Evolutionary conservation across 2,888 invertebrate genomes (phyloP).

Genomic region (Leptinotarsa haldemani): DNA sequence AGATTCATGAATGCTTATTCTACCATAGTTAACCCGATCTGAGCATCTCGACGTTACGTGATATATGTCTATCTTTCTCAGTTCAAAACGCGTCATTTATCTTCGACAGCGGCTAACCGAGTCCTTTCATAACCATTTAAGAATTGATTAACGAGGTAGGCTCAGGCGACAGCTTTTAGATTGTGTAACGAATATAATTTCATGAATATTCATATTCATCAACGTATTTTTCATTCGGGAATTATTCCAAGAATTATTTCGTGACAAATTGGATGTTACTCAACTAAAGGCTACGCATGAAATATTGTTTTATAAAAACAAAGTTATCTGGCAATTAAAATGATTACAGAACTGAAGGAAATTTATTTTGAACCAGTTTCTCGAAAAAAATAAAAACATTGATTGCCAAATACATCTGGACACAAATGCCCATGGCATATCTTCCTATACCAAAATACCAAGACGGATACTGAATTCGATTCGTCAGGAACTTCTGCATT

Average conservation of each 20-base stretch:
- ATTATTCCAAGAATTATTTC: slow-evolving; percentile 5
- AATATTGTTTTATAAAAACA: background rate
- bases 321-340: too few species aligned
- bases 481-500: too few species aligned
- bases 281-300: background rate
- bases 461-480: too few species aligned
- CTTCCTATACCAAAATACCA: too few species aligned
- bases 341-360: too few species aligned
- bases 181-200: slow-evolving; percentile 43
- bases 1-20: background rate
- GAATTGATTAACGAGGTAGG: slow-evolving; percentile 43
- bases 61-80: slow-evolving; percentile 30
- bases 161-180: slow-evolving; percentile 41
- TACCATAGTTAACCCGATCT: background rate
- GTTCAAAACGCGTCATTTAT: slow-evolving; percentile 43
- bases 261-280: background rate
- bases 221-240: slow-evolving; percentile 20
- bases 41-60: slow-evolving; percentile 7
- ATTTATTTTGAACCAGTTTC: too few species aligned
- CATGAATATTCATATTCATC: slow-evolving; percentile 43
- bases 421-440: too few species aligned
- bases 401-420: too few species aligned
- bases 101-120: slow-evolving; percentile 41
- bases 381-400: too few species aligned
- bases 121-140: slow-evolving; percentile 41